A percentile compares a stretch with the other conserved stretches of the same genome.
phyloP scores from a whole-genome alignment of 2,113 vertebrate genomes.

The Lates calcarifer region DNA sequence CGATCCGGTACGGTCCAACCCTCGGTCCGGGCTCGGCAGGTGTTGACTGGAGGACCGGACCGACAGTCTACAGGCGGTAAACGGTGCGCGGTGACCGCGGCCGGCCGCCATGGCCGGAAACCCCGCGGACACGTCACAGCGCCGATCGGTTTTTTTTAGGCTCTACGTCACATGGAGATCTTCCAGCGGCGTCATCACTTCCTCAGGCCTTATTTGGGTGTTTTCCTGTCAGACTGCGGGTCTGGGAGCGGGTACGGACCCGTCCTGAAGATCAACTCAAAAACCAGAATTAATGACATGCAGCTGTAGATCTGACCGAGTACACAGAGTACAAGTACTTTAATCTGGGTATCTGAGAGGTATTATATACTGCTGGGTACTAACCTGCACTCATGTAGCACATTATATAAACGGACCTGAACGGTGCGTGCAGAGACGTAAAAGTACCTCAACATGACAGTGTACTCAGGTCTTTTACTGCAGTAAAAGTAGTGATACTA shows the following conservation, averaged over 20 bases:
- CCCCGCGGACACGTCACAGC: slow-evolving; percentile 83
- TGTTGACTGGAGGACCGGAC: rapidly evolving
- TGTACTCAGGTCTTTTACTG: too few relatives aligned
- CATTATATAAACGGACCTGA: too few relatives aligned
- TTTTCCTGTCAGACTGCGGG: slow-evolving; percentile 80
- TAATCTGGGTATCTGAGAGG: too few relatives aligned
- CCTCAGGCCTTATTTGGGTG: slow-evolving; percentile 91
- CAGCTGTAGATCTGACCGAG: background rate
- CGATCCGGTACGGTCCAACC: background rate
- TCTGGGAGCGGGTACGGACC: background rate
- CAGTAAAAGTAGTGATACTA: too few relatives aligned
- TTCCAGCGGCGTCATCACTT: slow-evolving; percentile 90
- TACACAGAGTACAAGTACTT: background rate
- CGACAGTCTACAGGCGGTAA: background rate
- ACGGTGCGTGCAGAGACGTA: too few relatives aligned
- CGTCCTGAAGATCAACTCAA: slow-evolving; percentile 7
- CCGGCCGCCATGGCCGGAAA: slow-evolving; percentile 83
- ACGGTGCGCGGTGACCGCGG: background rate
- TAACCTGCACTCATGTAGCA: too few relatives aligned
- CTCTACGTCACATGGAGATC: slow-evolving; percentile 78
- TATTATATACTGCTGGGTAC: too few relatives aligned
- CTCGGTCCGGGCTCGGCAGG: background rate
- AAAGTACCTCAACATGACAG: too few relatives aligned
- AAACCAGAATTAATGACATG: background rate
- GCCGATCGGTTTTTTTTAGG: slow-evolving; percentile 19